Percentiles rank a stretch among this genome's conserved stretches.
These are phyloP conservation scores for Tetramorium simillimum DNA, from an alignment of 1,140 invertebrate genomes.

Conservation along the genomic window DNA sequence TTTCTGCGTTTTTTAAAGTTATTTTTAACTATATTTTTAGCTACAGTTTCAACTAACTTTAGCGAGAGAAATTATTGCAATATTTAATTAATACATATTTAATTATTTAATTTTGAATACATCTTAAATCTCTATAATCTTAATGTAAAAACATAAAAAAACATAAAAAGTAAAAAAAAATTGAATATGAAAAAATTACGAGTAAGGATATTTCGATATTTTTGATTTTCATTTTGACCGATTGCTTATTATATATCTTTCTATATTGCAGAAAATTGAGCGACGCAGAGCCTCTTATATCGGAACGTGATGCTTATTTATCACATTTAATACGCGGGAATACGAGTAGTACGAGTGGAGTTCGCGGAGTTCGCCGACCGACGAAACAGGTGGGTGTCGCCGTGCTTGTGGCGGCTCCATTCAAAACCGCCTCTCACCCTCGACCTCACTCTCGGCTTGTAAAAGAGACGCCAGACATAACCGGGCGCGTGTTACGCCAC, in stretches of 20 bases:
- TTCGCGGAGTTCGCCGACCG: constrained; percentile 22
- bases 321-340: not conserved
- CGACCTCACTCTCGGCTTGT: constrained; percentile 11
- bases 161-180: not conserved
- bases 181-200: not conserved
- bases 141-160: not conserved
- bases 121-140: not conserved
- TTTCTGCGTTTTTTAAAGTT: not conserved
- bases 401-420: constrained; percentile 25
- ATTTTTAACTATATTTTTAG: not conserved
- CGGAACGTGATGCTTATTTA: constrained; percentile 26
- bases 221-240: not conserved
- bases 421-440: constrained; percentile 26
- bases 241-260: not conserved
- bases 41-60: not conserved
- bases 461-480: constrained; percentile 37
- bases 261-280: not conserved
- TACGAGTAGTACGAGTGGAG: constrained; percentile 12
- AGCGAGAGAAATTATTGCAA: not conserved
- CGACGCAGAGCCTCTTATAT: not conserved
- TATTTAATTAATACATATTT: not conserved
- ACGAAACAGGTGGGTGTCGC: constrained; percentile 38
- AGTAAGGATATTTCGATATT: not conserved
- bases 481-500: constrained; percentile 2
- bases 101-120: not conserved